Evolutionary conservation across 2,888 invertebrate genomes (phyloP).

Genomic region (Crepidodera aurea): DNA sequence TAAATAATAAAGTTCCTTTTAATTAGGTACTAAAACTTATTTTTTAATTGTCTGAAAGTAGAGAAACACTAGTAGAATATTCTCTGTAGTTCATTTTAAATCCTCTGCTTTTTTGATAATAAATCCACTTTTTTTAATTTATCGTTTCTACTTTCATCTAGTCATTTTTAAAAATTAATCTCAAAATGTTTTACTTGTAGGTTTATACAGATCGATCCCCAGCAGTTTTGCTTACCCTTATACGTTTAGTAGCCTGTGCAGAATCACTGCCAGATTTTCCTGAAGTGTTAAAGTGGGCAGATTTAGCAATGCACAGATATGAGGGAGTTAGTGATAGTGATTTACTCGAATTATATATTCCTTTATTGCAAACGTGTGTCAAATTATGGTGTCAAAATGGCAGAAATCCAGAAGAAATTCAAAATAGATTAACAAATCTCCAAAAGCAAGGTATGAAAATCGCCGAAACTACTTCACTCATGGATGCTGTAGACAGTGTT

Average conservation of each 20-base stretch:
- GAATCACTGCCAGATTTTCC: slow-evolving; percentile 63
- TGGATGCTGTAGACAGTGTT: slow-evolving; percentile 71
- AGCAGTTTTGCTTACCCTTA: slow-evolving; percentile 71
- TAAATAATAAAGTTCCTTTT: too few species aligned
- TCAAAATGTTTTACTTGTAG: too few species aligned
- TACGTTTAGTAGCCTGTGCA: slow-evolving; percentile 73
- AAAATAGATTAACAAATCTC: slow-evolving; percentile 69
- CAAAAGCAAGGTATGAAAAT: slow-evolving; percentile 73
- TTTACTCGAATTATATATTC: slow-evolving; percentile 72
- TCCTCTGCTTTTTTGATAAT: too few species aligned
- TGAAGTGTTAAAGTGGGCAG: slow-evolving; percentile 73
- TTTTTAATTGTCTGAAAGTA: too few species aligned
- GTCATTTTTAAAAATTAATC: too few species aligned
- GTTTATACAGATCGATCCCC: slow-evolving; percentile 74
- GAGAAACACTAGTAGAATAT: too few species aligned
- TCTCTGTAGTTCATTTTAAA: too few species aligned
- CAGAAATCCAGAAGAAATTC: slow-evolving; percentile 68
- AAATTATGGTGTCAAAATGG: slow-evolving; percentile 72
- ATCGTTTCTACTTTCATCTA: too few species aligned
- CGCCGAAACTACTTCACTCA: slow-evolving; percentile 67
- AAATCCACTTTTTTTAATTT: too few species aligned
- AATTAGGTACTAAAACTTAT: too few species aligned
- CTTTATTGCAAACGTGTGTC: slow-evolving; percentile 72
- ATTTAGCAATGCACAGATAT: slow-evolving; percentile 73
- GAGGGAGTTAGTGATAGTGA: slow-evolving; percentile 77